These are phyloP conservation scores for Schizothorax lantsangensis DNA, from an alignment of 2,797 vertebrate species.

Conservation along the genomic window DNA sequence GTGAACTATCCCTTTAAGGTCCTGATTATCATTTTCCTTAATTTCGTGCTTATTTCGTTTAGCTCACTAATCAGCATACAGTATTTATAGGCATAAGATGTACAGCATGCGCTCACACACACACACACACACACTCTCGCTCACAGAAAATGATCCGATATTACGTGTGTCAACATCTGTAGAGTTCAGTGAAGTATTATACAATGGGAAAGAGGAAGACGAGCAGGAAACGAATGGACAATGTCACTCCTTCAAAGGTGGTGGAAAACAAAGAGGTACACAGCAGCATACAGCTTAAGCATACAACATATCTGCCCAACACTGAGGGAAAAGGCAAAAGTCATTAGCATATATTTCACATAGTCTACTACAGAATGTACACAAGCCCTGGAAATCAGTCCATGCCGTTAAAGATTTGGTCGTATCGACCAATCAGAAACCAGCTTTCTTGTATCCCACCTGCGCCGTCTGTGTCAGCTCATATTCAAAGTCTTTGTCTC, in stretches of 20 bases:
- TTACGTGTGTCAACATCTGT: conserved; percentile 1
- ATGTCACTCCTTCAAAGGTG: conserved; percentile 15
- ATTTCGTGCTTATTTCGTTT: conserved; percentile 56
- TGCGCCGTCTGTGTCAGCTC: neutral
- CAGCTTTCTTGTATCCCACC: conserved; percentile 1
- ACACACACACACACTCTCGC: conserved; percentile 12
- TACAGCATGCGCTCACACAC: conserved; percentile 50
- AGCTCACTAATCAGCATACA: conserved; percentile 85
- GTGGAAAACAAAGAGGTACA: conserved; percentile 9
- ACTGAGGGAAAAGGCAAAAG: conserved; percentile 39
- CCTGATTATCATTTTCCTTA: conserved; percentile 66
- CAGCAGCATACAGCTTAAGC: conserved; percentile 45
- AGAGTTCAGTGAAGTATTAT: conserved; percentile 11
- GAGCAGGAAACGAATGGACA: conserved; percentile 24
- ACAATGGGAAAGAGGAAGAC: conserved; percentile 51
- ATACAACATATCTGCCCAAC: conserved; percentile 31
- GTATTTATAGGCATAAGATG: conserved; percentile 81
- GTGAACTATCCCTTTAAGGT: neutral
- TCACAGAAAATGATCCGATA: conserved; percentile 22
- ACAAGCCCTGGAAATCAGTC: conserved; percentile 37
- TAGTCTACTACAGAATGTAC: conserved; percentile 39
- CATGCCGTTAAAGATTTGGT: neutral
- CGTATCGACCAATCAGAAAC: neutral
- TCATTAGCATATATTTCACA: conserved; percentile 44
- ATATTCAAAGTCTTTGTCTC: conserved; percentile 27